Percentiles rank a stretch among this genome's conserved stretches.
These are phyloP conservation scores for Polia nebulosa DNA, from an alignment of 2,888 invertebrate genomes.

Conservation along the genomic window DNA sequence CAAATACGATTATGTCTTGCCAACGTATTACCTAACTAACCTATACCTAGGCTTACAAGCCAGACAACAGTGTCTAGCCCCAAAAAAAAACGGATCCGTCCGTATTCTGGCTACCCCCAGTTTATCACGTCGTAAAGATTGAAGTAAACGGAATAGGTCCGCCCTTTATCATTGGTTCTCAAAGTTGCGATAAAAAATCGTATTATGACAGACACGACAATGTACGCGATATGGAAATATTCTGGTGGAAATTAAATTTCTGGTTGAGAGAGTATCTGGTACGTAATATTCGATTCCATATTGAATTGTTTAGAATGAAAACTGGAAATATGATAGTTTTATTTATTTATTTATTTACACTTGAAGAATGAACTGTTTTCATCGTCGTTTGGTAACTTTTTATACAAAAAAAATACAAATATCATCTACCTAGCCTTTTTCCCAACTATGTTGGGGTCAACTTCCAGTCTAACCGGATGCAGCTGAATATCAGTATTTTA, in stretches of 20 bases:
- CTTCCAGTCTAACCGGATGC: too few species aligned
- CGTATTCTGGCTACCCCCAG: constrained; percentile 24
- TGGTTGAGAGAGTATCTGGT: neutral
- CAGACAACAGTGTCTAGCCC: constrained; percentile 41
- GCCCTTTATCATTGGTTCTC: constrained; percentile 50
- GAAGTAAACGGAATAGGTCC: constrained; percentile 34
- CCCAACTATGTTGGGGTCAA: too few species aligned
- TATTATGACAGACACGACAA: constrained; percentile 29
- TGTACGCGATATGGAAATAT: constrained; percentile 30
- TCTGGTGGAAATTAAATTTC: constrained; percentile 12
- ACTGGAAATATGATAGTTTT: neutral
- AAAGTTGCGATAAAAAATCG: constrained; percentile 45
- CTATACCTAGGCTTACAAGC: neutral
- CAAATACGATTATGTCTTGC: neutral
- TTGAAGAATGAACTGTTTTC: too few species aligned
- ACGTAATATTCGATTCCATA: neutral
- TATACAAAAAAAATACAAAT: too few species aligned
- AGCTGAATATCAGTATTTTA: too few species aligned
- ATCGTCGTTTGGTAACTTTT: too few species aligned
- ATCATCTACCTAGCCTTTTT: too few species aligned
- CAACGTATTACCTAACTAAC: neutral
- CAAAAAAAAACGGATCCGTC: constrained; percentile 14
- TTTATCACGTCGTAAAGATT: constrained; percentile 62
- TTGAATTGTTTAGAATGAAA: neutral
- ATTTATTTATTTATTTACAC: too few species aligned